Evolutionary conservation across 2,113 vertebrate genomes (phyloP), one percentile per base, ranked within the genome.

Genomic region (Etheostoma spectabile): DNA sequence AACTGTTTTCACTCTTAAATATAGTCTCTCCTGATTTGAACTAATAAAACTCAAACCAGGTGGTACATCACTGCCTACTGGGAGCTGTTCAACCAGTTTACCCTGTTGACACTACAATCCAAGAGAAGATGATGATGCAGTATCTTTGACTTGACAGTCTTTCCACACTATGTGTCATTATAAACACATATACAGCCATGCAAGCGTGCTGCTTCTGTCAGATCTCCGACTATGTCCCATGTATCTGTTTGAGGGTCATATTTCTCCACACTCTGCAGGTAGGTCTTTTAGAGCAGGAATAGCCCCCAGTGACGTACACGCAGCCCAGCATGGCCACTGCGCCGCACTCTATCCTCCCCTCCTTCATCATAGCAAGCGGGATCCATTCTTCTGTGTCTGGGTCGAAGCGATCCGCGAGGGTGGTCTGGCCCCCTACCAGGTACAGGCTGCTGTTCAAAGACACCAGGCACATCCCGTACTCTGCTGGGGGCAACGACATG

Each of bases 181-280:
- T 95, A 95, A 21, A 96, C 88, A 88, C 94, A 96, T 68, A 96
- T 92, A 57, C 95, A 96, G 55, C 93, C 94, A 1, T 95, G 95
- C 48, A 95, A 96, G 19, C 95, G 78, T 94, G 95, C 96, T 10
- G 95, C 90, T 0, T 94, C 94, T 51, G 95, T 95, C 78, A 96
- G 94, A 55, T 71, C 91, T 94, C 95, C 13, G 11, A 94, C 95
- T 42, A 94, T 85, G 87, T 96, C 95, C 95, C 95, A 95, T 63
- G 90, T 91, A 77, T 96, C 92, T 83, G 90, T 84, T 30, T 95
- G 94, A 80, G 95, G 95, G 77, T 95, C 90, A 0, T 96, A 96
- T 74, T 94, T 96, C 88, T 96, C 96, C 85, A 96, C 92, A 55
- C 95, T 95, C 89, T 96, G 95, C 70, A 97, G 94, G 59, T 96